phyloP scores from a whole-genome alignment of 2,888 invertebrate genomes.

The Formica aserva region DNA sequence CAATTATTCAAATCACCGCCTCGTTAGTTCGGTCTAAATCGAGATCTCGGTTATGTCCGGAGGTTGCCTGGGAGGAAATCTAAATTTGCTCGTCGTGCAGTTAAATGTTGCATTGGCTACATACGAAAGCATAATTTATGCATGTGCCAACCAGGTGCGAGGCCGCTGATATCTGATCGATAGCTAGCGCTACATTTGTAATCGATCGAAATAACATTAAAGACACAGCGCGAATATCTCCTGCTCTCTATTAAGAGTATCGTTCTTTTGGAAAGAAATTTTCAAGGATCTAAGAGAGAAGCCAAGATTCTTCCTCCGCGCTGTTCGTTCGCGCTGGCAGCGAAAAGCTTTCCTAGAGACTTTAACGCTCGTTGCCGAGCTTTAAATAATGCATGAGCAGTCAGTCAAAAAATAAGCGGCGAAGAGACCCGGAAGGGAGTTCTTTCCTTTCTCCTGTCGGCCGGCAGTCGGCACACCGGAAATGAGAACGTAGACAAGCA shows the following conservation, averaged over 20 bases:
- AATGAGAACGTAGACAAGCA: conserved; percentile 81
- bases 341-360: conserved; percentile 65
- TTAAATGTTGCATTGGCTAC: conserved; percentile 69
- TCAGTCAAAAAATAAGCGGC: conserved; percentile 72
- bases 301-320: neutral
- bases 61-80: conserved; percentile 72
- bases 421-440: conserved; percentile 74
- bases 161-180: conserved; percentile 21
- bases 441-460: conserved; percentile 64
- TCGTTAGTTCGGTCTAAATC: conserved; percentile 73
- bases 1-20: conserved; percentile 79
- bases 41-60: conserved; percentile 75
- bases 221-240: neutral
- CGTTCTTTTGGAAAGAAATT: neutral
- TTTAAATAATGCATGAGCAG: conserved; percentile 77
- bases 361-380: conserved; percentile 73
- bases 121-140: conserved; percentile 44
- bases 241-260: neutral
- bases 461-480: conserved; percentile 74
- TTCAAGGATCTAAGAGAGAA: conserved; percentile 22
- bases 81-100: conserved; percentile 66
- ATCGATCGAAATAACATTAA: conserved; percentile 17
- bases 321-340: conserved; percentile 24
- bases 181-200: neutral
- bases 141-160: conserved; percentile 1